Evolutionary conservation across 2,797 vertebrate species (phyloP).

Genomic region (Crotalus adamanteus): DNA sequence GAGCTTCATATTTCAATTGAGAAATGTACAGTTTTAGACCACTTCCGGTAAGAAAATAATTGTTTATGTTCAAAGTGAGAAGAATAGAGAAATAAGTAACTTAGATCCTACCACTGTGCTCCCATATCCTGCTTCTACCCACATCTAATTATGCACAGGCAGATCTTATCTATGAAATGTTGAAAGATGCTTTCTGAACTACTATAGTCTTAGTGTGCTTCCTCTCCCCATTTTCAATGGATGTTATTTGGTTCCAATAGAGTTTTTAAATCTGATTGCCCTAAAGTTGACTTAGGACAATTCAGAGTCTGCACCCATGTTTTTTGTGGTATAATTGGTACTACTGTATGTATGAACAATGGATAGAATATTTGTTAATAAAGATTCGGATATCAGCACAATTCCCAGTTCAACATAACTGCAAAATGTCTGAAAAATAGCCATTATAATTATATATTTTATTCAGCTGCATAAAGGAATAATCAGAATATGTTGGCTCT

Average conservation of each 20-base stretch:
- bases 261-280: background rate
- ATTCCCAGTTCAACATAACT: slow-evolving; percentile 4
- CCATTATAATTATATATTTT: background rate
- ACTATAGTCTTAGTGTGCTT: background rate
- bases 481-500: background rate
- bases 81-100: background rate
- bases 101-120: background rate
- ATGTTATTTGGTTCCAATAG: background rate
- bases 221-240: background rate
- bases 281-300: background rate
- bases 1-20: background rate
- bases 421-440: background rate
- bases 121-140: background rate
- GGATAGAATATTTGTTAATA: background rate
- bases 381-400: background rate
- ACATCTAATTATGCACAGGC: background rate
- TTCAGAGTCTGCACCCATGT: background rate
- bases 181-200: background rate
- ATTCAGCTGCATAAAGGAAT: background rate
- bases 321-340: background rate
- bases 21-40: background rate
- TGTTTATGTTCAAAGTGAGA: background rate
- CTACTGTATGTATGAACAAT: background rate
- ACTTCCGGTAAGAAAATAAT: background rate
- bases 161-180: background rate